phyloP scores from a whole-genome alignment of 2,113 vertebrate genomes.

The Amia ocellicauda region DNA sequence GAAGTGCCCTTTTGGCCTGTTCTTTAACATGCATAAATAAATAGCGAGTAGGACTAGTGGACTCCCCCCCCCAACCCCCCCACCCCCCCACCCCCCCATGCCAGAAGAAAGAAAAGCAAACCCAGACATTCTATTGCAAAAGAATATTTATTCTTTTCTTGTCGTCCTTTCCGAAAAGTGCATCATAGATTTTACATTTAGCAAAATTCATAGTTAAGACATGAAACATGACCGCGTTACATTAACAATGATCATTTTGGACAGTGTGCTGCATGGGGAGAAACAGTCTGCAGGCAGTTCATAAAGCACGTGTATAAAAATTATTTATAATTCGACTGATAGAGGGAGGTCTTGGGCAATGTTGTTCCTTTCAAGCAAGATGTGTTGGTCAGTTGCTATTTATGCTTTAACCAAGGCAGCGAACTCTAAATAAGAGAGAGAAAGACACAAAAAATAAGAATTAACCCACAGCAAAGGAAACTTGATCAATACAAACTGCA shows the following conservation, averaged over 20 bases:
- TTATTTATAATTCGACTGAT: constrained; percentile 58
- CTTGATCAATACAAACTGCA: no score
- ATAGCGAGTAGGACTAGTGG: no score
- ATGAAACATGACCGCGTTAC: constrained; percentile 59
- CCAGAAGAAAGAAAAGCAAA: constrained; percentile 14
- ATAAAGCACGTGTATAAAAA: constrained; percentile 66
- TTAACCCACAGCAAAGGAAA: no score
- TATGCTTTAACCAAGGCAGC: constrained; percentile 64
- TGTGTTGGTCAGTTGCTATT: constrained; percentile 55
- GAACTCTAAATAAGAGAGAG: constrained; percentile 61
- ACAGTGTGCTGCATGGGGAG: constrained; percentile 50
- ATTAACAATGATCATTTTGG: constrained; percentile 63
- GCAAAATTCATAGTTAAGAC: constrained; percentile 65
- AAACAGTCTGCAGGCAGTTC: constrained; percentile 43
- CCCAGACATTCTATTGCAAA: constrained; percentile 56
- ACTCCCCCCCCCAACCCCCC: no score
- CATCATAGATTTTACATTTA: constrained; percentile 59
- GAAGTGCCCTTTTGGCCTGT: no score
- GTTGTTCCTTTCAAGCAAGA: constrained; percentile 59
- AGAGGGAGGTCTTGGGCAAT: constrained; percentile 52
- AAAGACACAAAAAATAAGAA: constrained; percentile 8
- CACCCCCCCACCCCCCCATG: background rate
- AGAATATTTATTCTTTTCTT: constrained; percentile 69
- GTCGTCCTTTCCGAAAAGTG: constrained; percentile 64
- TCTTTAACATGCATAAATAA: no score